Base-by-base conservation (phyloP, 2,113 vertebrate species). In the Erinaceus europaeus region DNA sequence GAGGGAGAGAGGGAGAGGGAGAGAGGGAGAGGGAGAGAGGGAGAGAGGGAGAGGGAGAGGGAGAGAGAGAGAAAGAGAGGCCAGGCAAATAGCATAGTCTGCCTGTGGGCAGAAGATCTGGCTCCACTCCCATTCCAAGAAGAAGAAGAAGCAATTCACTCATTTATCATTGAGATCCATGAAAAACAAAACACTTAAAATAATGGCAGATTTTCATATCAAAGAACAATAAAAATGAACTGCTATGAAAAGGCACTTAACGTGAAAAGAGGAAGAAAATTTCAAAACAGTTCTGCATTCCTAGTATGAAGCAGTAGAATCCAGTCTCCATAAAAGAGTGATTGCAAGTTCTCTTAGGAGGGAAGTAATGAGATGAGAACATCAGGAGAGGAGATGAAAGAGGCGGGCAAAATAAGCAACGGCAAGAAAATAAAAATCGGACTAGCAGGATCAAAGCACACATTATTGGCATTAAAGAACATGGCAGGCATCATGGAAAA, bases 181-280 rank as follows among this genome's bases (percentile, higher is more conserved):
- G 59, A 79, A 73, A 72, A 59, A 52, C 4, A 59, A 76, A 79
- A 15, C 73, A 65, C 50, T 87, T 80, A 80, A 78, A 93, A 75
- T 42, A 68, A 69, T 52, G 34, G 34, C 42, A 80, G 62, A 40
- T 40, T 42, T 62, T 36, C 44, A 50, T 59, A 72, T 65, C 20
- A 76, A 83, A 86, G 38, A 46, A 53, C 46, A 86, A 83, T 72
- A 62, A 55, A 74, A 72, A 15, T 38, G 77, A 90, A 67, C 21
- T 40, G 9, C 68, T 84, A 38, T 64, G 67, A 80, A 85, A 76
- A 89, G 76, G 40, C 59, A 89, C 53, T 78, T 88, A 80, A 44
- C 57, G 57, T 40, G 17, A 32, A 85, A 91, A 91, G 42, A 48
- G 80, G 55, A 83, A 53, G 40, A 93, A 93, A 78, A 71, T 68